These are phyloP conservation scores for Dryomyza anilis DNA, from an alignment of 2,888 invertebrate species.

Conservation along the genomic window DNA sequence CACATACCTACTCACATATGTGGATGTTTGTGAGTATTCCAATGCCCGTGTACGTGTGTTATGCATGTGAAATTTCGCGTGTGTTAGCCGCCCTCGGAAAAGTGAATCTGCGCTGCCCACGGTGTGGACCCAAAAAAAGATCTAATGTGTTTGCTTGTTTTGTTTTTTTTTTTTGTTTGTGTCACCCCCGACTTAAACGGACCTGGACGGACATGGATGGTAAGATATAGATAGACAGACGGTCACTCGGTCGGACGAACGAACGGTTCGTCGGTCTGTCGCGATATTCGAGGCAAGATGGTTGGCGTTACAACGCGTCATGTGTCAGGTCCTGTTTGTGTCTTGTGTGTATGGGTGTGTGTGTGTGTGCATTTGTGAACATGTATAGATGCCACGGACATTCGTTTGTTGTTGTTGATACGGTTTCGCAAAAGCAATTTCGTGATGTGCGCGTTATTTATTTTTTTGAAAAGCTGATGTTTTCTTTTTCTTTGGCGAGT, in stretches of 20 bases:
- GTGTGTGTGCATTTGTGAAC: conserved; percentile 14
- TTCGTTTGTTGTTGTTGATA: conserved; percentile 31
- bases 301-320: conserved; percentile 16
- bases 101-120: conserved; percentile 10
- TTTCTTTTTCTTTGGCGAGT: conserved; percentile 13
- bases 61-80: conserved; percentile 24
- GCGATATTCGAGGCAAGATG: background rate
- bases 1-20: background rate
- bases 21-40: background rate
- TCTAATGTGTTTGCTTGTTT: conserved; percentile 25
- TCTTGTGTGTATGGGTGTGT: conserved; percentile 24
- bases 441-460: conserved; percentile 39
- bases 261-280: conserved; percentile 1
- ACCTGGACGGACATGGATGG: conserved; percentile 12
- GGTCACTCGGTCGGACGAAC: background rate
- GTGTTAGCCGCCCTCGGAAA: conserved; percentile 17
- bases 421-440: conserved; percentile 26
- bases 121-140: conserved; percentile 22
- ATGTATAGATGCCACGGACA: background rate
- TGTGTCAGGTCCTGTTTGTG: conserved; percentile 23
- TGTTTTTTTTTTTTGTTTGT: conserved; percentile 19
- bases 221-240: background rate
- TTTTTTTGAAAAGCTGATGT: conserved; percentile 26
- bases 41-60: background rate
- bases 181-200: conserved; percentile 10